Evolutionary conservation across 2,113 vertebrate genomes (phyloP), one percentile per base, ranked within the genome.

Genomic region (Tylochromis polylepis): DNA sequence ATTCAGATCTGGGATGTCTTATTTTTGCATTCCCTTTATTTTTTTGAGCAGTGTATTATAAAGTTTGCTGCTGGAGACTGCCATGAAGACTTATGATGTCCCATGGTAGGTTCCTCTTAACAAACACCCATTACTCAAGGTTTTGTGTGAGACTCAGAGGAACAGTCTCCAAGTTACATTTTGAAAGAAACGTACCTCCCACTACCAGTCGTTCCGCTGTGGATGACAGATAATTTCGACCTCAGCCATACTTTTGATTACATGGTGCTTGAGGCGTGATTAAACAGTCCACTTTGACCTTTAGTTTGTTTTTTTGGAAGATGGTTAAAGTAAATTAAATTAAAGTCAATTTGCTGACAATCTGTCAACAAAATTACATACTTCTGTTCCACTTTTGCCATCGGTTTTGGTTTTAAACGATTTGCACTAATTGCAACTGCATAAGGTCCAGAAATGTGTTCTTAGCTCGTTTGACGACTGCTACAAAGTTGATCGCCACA

Each of bases 401-500:
- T 46, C 3, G 5, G 38, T 72, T 72, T 24, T 43, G 38, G 12
- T 70, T 70, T 46, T 27, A 72, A 46, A 46, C 0, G 0, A 70
- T 46, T 43, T 72, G 0, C 5, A 49, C 22, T 5, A 29, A 29
- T 18, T 49, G 24, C 41, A 75, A 49, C 24, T 29, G 70, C 43
- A 29, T 7, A 12, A 72, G 5, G 15, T 18, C 1, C 70, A 75
- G 43, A 75, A 75, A 75, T 16, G 9, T 75, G 41, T 29, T 75
- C 15, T 75, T 49, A 72, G 41, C 41, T 29, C 15, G 24, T 49
- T 27, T 75, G 41, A 43, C n/a, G n/a, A 41, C 36, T 43, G 65
- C 65, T 70, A 20, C 34, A 70, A 43, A 70, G 36, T 24, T 24
- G 36, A 36, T 0, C 0, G 3, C 12, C 12, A 70, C n/a, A 24